Evolutionary conservation across 2,113 vertebrate species (phyloP).

Genomic region (Petroica traversi): DNA sequence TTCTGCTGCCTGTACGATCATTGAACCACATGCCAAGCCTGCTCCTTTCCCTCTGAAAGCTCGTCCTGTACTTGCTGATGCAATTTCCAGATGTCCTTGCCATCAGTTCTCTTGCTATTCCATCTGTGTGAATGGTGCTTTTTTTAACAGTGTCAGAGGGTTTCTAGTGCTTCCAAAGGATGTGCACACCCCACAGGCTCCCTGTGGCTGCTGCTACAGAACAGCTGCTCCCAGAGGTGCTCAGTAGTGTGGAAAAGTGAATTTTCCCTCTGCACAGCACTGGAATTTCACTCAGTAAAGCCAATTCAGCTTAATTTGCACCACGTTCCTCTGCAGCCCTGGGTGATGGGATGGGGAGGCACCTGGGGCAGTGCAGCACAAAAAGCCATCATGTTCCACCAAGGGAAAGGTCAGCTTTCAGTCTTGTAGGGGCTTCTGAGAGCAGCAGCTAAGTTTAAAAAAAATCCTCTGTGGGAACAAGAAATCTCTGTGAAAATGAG

Average conservation of each 20-base stretch:
- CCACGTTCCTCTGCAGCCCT: accelerated
- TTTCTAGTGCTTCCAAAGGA: not conserved
- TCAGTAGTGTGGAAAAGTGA: accelerated
- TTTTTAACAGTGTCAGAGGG: not conserved
- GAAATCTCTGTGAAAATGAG: not conserved
- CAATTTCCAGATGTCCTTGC: not conserved
- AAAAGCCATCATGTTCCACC: accelerated
- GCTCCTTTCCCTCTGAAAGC: not conserved
- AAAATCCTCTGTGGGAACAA: not conserved
- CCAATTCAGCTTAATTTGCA: not conserved
- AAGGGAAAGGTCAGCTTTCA: not conserved
- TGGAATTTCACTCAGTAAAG: not conserved
- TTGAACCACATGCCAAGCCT: not conserved
- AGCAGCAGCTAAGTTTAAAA: not conserved
- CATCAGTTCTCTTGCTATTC: not conserved
- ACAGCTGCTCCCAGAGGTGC: not conserved
- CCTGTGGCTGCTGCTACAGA: not conserved
- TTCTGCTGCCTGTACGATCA: not conserved
- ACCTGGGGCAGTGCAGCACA: too few species aligned
- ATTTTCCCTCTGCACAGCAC: not conserved
- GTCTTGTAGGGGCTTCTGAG: not conserved
- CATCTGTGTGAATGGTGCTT: not conserved
- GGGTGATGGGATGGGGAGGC: not conserved
- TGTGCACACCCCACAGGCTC: not conserved
- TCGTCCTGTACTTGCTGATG: not conserved